Evolutionary conservation across 30 jellyfish, hydroid and myxozoan genomes (phyloP), one percentile per base, ranked within the genome.

Genomic region (Phacellophora camtschatica): DNA sequence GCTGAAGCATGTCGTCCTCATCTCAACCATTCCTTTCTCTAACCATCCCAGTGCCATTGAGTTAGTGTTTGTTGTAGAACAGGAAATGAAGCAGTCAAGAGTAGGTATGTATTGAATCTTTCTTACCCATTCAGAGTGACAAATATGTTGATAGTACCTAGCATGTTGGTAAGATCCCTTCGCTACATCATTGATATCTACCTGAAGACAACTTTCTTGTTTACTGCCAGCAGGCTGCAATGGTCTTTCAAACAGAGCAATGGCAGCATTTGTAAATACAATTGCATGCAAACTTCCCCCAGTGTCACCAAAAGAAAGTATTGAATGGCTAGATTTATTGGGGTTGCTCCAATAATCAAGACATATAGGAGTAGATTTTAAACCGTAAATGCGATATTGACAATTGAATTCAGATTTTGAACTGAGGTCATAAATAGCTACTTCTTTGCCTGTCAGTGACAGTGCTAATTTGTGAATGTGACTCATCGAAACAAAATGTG

Each of bases 51-150:
- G 85, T 9, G 86, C 84, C 76, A 93, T 66, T 20, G 99, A 86
- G 57, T 93, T 86, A 22, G 63, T 53, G 35, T 78, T 67, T 8
- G 97, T 75, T 23, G 99, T 87, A 28, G 97, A 86, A 31, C 95
- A 80, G 5, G 99, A 86, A 20, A 81, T 77, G 56, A 93, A 81
- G 58, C 96, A 93, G 28, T 93, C 96, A 6, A 93, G 81, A 16
- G 77, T 58, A 34, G 99, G 82, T 33, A 74, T 71, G 57, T 70
- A 87, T 42, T 36, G 86, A 9, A 86, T 43, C 45, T 85, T 92
- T 28, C 99, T 71, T 15, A 82, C 96, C 99, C 99, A 93, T 32
- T 83, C 97, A 0, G 73, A 18, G 66, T 93, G 99, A 55, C 89
- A 64, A 32, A 71, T 50, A 48, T 93, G 92, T 28, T 42, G 42